Percentiles rank a stretch among this genome's conserved stretches.
These are phyloP conservation scores for Tholera decimalis DNA, from an alignment of 2,888 invertebrate species.

Conservation along the genomic window DNA sequence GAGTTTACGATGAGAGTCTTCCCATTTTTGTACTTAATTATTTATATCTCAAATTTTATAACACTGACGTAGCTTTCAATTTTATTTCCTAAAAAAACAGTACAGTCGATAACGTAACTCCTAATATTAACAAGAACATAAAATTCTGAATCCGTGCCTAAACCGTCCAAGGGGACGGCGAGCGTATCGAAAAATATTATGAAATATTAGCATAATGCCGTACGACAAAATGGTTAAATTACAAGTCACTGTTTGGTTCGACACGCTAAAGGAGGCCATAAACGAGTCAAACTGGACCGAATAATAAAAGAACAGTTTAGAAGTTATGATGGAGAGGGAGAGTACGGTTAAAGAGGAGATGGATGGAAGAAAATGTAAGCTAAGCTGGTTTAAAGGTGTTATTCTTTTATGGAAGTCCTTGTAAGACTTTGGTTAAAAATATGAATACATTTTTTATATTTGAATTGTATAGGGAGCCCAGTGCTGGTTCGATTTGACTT, in stretches of 20 bases:
- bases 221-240: constrained; percentile 87
- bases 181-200: constrained; percentile 88
- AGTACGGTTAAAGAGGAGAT: background rate
- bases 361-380: background rate
- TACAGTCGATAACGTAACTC: constrained; percentile 21
- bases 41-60: too few relatives aligned
- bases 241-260: constrained; percentile 65
- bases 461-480: too few relatives aligned
- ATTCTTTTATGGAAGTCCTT: background rate
- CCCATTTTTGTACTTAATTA: too few relatives aligned
- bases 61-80: too few relatives aligned
- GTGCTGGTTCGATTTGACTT: too few relatives aligned
- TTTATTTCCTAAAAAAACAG: background rate
- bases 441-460: too few relatives aligned
- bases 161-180: constrained; percentile 60
- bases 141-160: constrained; percentile 56
- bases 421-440: background rate
- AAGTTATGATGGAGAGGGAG: constrained; percentile 1
- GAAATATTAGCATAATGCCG: constrained; percentile 87
- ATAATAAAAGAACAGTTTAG: constrained; percentile 32
- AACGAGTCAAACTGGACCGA: constrained; percentile 47
- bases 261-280: constrained; percentile 70
- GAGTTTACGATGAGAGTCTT: too few relatives aligned
- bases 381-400: background rate
- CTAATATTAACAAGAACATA: constrained; percentile 52